Conservation (phyloP, 1,140 invertebrate species). For the Aphelenchoides avenae region DNA sequence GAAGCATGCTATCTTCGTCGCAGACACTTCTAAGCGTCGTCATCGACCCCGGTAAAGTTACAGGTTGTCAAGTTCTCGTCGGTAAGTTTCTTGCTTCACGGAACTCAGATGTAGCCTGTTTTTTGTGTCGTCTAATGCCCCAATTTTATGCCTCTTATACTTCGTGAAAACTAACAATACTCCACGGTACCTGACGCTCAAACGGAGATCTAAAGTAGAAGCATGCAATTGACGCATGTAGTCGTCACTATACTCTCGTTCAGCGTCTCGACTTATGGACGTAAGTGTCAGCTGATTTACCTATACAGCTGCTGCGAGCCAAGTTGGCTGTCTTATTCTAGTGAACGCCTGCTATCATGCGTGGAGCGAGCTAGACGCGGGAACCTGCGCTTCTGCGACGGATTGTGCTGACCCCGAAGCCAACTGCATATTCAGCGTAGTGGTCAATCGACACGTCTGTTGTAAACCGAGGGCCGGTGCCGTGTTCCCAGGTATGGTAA, state of each 20-base stretch:
- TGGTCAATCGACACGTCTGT: constrained; percentile 23
- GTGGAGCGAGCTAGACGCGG: constrained; percentile 25
- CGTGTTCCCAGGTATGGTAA: constrained; percentile 21
- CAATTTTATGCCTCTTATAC: too few species aligned
- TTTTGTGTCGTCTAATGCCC: too few species aligned
- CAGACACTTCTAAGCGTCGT: too few species aligned
- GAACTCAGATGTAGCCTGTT: too few species aligned
- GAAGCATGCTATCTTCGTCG: too few species aligned
- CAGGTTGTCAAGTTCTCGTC: too few species aligned
- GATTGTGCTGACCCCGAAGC: constrained; percentile 24
- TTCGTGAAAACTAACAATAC: too few species aligned
- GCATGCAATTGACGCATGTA: not conserved
- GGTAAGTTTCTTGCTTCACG: too few species aligned
- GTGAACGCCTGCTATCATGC: constrained; percentile 30
- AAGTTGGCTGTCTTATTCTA: not conserved
- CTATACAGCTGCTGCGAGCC: too few species aligned
- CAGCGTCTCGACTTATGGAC: too few species aligned
- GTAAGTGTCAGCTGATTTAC: too few species aligned
- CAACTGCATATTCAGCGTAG: constrained; percentile 23
- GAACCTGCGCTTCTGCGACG: constrained; percentile 8
- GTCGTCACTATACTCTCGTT: not conserved
- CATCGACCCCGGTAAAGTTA: too few species aligned
- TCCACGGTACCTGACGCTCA: not conserved
- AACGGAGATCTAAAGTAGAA: not conserved
- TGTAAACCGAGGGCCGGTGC: constrained; percentile 29